phyloP scores from a whole-genome alignment of 2,888 invertebrate species.

The Phyllotreta cruciferae region DNA sequence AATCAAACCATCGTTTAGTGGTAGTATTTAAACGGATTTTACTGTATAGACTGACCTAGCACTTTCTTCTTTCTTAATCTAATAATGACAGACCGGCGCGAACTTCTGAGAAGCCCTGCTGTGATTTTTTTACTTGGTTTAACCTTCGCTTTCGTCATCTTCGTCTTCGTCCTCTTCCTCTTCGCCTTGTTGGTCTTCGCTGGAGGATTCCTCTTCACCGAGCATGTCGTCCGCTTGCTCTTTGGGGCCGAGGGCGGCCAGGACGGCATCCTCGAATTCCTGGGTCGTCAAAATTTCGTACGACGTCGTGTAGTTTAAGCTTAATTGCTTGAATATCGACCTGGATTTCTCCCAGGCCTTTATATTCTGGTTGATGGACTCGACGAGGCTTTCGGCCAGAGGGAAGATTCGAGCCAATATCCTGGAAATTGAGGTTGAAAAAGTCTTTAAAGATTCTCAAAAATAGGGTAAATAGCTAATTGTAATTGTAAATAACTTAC shows the following conservation, averaged over 20 bases:
- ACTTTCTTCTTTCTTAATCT: too few relatives aligned
- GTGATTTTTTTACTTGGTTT: constrained; percentile 4
- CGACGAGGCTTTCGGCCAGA: constrained; percentile 58
- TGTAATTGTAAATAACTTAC: constrained; percentile 50
- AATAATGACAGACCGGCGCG: too few relatives aligned
- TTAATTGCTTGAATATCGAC: constrained; percentile 53
- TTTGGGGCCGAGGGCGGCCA: constrained; percentile 37
- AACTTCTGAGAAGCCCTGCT: too few relatives aligned
- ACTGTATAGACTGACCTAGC: too few relatives aligned
- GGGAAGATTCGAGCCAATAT: constrained; percentile 65
- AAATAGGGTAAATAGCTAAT: too few relatives aligned
- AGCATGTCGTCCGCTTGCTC: not conserved
- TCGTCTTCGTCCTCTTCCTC: constrained; percentile 5
- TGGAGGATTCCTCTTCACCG: not conserved
- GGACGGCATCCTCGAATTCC: constrained; percentile 50
- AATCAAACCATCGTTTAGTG: too few relatives aligned
- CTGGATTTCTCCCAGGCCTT: constrained; percentile 67
- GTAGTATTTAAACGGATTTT: too few relatives aligned
- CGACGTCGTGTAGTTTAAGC: constrained; percentile 46
- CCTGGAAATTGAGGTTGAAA: constrained; percentile 54
- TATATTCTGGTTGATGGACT: constrained; percentile 65
- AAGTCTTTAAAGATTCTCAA: too few relatives aligned
- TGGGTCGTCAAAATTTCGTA: constrained; percentile 51
- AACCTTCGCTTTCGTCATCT: constrained; percentile 12
- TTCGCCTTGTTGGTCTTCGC: not conserved